Evolutionary conservation across 2,888 invertebrate species (phyloP).

Genomic region (Dryocosmus kuriphilus): DNA sequence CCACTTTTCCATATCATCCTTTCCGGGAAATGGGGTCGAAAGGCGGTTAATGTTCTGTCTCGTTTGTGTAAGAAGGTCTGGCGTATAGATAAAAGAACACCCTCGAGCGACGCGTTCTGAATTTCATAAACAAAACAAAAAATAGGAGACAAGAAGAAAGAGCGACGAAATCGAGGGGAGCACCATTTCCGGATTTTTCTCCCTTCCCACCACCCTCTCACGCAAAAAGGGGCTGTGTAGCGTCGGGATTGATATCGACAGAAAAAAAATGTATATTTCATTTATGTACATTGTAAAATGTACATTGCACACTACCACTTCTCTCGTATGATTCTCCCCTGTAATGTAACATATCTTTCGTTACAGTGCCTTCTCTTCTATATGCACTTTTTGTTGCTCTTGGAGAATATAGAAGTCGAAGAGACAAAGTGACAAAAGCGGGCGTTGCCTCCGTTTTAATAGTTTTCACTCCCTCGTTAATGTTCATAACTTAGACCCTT

Average conservation of each 20-base stretch:
- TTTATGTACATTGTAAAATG: constrained; percentile 51
- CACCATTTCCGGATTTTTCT: constrained; percentile 29
- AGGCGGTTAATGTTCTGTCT: constrained; percentile 20
- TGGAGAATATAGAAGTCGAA: constrained; percentile 13
- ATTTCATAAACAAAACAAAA: constrained; percentile 24
- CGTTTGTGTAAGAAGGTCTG: constrained; percentile 22
- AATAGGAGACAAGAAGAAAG: background rate
- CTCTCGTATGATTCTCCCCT: constrained; percentile 53
- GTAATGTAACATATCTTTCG: constrained; percentile 56
- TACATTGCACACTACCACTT: constrained; percentile 35
- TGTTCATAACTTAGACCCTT: constrained; percentile 36
- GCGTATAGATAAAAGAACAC: constrained; percentile 8
- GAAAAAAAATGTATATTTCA: constrained; percentile 66
- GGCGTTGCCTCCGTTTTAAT: constrained; percentile 21
- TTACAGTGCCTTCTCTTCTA: constrained; percentile 42
- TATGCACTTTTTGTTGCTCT: constrained; percentile 32
- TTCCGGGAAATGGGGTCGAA: constrained; percentile 18
- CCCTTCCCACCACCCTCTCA: background rate
- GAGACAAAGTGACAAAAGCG: background rate
- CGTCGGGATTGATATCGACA: constrained; percentile 56
- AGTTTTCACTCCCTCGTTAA: constrained; percentile 39
- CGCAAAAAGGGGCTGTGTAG: constrained; percentile 10
- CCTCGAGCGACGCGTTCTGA: constrained; percentile 28
- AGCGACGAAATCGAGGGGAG: constrained; percentile 11
- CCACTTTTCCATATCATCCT: constrained; percentile 17